Base-by-base conservation (phyloP, 2,113 vertebrate species). In the Trematomus loennbergii region DNA sequence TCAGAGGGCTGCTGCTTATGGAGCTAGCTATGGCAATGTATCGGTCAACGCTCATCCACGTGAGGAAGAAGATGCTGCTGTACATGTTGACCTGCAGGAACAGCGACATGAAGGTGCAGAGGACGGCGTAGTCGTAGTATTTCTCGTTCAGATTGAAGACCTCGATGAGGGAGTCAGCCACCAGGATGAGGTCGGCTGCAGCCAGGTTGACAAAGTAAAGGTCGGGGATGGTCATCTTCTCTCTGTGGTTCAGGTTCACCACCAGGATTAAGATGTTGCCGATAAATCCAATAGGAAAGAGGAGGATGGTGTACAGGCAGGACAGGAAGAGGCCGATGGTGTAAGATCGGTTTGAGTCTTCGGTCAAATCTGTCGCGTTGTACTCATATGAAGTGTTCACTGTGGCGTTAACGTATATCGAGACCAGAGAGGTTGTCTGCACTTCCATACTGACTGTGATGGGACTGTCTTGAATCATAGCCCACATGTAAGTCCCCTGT, bases 21-120 rank as follows among this genome's bases (percentile, higher is more conserved):
- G 97, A 97, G 91, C 92, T 95, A 20, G 97, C 97, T 87, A 99
- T 94, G 0, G 97, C 98, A 1, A 99, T 86, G 78, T 99, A 99
- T 62, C 98, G 95, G 94, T 99, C 98, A 5, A 99, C 97, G 90
- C 98, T 99, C 98, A 99, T 99, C 98, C 98, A 99, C 0, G 97
- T 99, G 85, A 99, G 97, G 84, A 99, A 99, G 96, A 99, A 99
- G 91, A 99, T 96, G 88, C 98, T 99, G 96, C 98, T 99, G 93
- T 99, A 99, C 98, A 99, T 99, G 95, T 99, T 99, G 94, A 98
- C 96, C 94, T 99, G 98, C 87, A 99, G 96, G 93, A 99, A 99
- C 52, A 99, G 94, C 0, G 98, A 96, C 98, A 99, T 99, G 88
- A 98, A 99, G 73, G 98, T 98, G 86, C 98, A 99, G 12, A 99